Conservation (phyloP, 2,113 vertebrate species). For the Ochotona curzoniae region DNA sequence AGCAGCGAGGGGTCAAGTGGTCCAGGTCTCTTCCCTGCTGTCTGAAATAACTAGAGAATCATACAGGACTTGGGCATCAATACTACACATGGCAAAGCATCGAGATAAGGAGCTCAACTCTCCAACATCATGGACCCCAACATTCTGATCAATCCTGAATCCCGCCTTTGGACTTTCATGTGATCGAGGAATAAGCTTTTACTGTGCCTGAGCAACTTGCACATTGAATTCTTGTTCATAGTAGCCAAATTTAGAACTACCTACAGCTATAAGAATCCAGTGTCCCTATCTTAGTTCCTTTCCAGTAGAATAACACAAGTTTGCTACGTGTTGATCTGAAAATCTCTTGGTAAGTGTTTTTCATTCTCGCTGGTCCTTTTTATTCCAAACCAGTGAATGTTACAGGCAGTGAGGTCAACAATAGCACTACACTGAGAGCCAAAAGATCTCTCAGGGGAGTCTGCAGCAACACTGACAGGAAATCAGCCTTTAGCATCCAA, state of each 20-base stretch:
- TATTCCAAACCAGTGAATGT: neutral
- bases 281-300: neutral
- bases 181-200: neutral
- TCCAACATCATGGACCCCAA: neutral
- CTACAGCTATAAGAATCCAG: neutral
- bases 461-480: neutral
- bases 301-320: neutral
- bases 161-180: neutral
- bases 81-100: neutral
- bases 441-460: neutral
- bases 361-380: neutral
- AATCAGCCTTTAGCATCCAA: slow-evolving; percentile 1
- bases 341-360: neutral
- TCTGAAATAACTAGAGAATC: neutral
- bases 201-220: neutral
- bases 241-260: neutral
- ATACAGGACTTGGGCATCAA: neutral
- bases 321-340: neutral
- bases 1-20: neutral
- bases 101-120: neutral
- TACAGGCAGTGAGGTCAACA: neutral
- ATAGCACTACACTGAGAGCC: neutral
- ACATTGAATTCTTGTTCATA: neutral
- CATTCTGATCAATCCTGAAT: neutral
- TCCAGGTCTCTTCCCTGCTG: neutral